phyloP scores from a whole-genome alignment of 2,888 invertebrate genomes.

The Neoascia interrupta region DNA sequence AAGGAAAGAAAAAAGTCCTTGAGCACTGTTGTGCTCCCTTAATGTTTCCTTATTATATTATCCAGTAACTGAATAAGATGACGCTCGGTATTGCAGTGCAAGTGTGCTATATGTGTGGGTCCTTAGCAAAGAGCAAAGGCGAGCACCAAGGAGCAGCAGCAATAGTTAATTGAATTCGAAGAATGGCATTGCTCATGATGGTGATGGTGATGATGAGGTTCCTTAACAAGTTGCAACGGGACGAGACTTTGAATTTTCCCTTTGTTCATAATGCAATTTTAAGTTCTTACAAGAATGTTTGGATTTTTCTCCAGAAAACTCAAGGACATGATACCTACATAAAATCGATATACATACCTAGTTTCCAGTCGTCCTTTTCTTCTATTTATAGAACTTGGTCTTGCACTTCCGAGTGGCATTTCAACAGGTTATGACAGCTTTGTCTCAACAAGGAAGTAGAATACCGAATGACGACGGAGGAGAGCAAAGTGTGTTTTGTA shows the following conservation, averaged over 20 bases:
- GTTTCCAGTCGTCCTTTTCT: not conserved
- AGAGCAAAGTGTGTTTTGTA: not conserved
- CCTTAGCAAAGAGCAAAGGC: too few relatives aligned
- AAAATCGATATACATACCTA: conserved; percentile 28
- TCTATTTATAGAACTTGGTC: too few relatives aligned
- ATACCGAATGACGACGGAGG: too few relatives aligned
- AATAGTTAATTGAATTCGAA: conserved; percentile 55
- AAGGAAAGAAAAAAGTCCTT: conserved; percentile 20
- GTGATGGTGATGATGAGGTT: conserved; percentile 45
- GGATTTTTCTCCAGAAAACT: conserved; percentile 39
- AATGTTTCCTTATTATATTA: conserved; percentile 65
- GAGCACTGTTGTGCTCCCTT: conserved; percentile 34
- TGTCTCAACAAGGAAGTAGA: not conserved
- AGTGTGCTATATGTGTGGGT: too few relatives aligned
- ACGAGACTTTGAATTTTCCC: conserved; percentile 37
- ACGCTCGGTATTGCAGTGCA: conserved; percentile 50
- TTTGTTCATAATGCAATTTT: conserved; percentile 29
- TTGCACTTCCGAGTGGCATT: not conserved
- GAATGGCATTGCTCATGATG: conserved; percentile 7
- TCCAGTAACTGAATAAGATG: conserved; percentile 61
- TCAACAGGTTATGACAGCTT: conserved; percentile 15
- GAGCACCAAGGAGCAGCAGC: not conserved
- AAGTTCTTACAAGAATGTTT: conserved; percentile 26
- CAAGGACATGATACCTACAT: conserved; percentile 30
- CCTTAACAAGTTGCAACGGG: too few relatives aligned